These are phyloP conservation scores for Uromys caudimaculatus DNA, from an alignment of 2,797 vertebrate species.

Conservation along the genomic window DNA sequence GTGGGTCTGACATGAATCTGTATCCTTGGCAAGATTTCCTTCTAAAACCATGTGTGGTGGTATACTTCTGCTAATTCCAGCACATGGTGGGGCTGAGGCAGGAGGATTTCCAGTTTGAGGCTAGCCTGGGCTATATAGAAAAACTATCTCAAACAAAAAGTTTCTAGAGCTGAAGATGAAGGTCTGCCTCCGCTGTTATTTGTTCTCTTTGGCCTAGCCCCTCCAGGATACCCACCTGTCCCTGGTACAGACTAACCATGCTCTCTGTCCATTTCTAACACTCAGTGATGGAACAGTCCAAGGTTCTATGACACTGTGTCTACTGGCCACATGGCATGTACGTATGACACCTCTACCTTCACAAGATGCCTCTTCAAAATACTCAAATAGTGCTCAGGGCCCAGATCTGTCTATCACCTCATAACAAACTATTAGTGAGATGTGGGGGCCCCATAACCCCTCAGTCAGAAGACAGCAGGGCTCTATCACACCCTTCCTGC, in stretches of 20 bases:
- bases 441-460: background rate
- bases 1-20: background rate
- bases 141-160: background rate
- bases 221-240: background rate
- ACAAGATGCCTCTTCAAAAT: background rate
- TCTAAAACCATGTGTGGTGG: background rate
- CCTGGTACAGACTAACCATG: background rate
- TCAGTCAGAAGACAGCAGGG: background rate
- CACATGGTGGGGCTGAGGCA: background rate
- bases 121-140: background rate
- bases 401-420: rapidly evolving
- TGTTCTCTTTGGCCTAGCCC: background rate
- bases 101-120: background rate
- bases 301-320: background rate
- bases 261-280: background rate
- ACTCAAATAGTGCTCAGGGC: background rate
- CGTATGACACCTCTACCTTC: background rate
- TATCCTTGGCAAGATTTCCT: background rate
- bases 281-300: background rate
- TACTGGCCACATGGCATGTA: rapidly evolving
- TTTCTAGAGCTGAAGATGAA: background rate
- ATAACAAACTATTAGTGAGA: background rate
- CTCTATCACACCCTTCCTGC: background rate
- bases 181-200: rapidly evolving
- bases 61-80: background rate